Base-by-base conservation (phyloP, 2,888 invertebrate species). In the Drosophila planitibia region DNA sequence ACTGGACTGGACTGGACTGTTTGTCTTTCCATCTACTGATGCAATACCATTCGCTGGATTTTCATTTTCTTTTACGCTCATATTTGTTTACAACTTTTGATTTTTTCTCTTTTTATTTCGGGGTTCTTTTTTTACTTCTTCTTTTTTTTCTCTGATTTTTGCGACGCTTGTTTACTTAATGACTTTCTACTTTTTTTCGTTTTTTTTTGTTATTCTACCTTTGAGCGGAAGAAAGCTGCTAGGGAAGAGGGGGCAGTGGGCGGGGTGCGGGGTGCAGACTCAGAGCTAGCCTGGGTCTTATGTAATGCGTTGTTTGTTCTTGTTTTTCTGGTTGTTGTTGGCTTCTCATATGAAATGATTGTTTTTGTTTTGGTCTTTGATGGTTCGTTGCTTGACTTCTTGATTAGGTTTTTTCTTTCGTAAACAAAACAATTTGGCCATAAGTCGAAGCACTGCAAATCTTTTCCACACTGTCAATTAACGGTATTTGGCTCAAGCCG, bases 1-100 rank as follows among this genome's bases (percentile, higher is more conserved):
- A 6, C 7, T 33, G 33, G 33, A 33, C 12, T 12, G 12, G 33
- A 33, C 12, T 57, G 32, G 53, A 39, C 62, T 44, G 60, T 25
- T 35, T n/a, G 69, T 47, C 53, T 14, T 30, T 41, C 25, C 66
- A 52, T 57, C 68, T 7, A 57, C 49, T 70, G 60, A 63, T 82
- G 79, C 68, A 71, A 73, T 68, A 67, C 39, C 44, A 64, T 61
- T 65, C 53, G 47, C 75, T 71, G 60, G 67, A 80, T 86, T 91
- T 90, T 89, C 82, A 81, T 79, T 90, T 91, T 85, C 85, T 76
- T 91, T 91, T 91, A 81, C 80, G 78, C 86, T 91, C 85, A 89
- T 88, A 91, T 91, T 91, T 91, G 91, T 91, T 91, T 91, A 91
- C 91, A 91, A 91, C 91, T 91, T 91, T 88, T 85, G 73, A 73